phyloP scores from a whole-genome alignment of 2,888 invertebrate species.

The Pimpla rufipes region DNA sequence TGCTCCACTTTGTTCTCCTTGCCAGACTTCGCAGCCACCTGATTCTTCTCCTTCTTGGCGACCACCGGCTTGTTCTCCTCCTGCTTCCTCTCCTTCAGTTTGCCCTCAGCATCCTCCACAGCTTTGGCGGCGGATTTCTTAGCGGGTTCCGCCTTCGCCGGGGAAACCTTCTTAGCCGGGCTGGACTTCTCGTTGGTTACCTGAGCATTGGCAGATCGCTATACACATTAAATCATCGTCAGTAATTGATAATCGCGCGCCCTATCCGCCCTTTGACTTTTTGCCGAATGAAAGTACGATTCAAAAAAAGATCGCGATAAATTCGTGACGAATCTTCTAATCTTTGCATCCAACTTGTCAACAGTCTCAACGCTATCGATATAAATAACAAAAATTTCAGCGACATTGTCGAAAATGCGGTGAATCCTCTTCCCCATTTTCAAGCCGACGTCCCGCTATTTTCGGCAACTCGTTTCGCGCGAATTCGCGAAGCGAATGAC shows the following conservation, averaged over 20 bases:
- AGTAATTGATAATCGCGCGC: not conserved
- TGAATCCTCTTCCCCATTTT: no score
- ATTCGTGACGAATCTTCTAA: not conserved
- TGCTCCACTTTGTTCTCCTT: conserved; percentile 87
- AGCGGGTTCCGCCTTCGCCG: conserved; percentile 83
- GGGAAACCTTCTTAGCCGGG: conserved; percentile 87
- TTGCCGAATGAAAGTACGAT: not conserved
- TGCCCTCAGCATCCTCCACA: conserved; percentile 85
- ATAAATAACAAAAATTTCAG: no score
- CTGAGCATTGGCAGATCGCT: conserved; percentile 89
- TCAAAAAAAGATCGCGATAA: not conserved
- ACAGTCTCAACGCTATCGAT: no score
- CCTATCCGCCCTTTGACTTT: no score
- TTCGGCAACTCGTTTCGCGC: not conserved
- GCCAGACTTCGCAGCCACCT: conserved; percentile 75
- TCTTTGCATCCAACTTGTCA: no score
- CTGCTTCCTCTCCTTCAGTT: conserved; percentile 84
- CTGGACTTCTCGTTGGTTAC: conserved; percentile 87
- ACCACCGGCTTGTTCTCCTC: conserved; percentile 86
- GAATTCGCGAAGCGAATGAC: not conserved
- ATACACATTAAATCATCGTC: conserved; percentile 81
- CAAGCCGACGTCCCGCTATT: not conserved
- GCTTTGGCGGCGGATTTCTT: conserved; percentile 86
- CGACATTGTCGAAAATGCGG: no score
- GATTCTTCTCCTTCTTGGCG: conserved; percentile 82